A percentile compares a stretch with the other conserved stretches of the same genome.
Evolutionary conservation across 2,113 vertebrate species (phyloP).

Genomic region (Fulica atra): DNA sequence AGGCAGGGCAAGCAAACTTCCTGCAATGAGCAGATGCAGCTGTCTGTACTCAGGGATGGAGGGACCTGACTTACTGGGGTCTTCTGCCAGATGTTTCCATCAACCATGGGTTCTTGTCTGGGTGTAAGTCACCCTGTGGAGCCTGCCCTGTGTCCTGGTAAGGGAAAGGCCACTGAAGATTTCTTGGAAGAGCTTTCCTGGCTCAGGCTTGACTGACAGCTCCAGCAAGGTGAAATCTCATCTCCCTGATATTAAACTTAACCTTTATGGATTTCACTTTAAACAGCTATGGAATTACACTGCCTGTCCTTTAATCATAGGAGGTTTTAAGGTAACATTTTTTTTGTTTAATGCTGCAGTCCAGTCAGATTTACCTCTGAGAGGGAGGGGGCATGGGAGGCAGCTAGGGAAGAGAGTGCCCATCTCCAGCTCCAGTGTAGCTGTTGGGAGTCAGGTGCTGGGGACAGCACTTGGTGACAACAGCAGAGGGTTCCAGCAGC

Average conservation of each 20-base stretch:
- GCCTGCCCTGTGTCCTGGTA: fast-evolving
- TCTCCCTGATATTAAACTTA: constrained; percentile 24
- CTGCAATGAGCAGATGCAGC: background rate
- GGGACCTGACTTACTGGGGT: background rate
- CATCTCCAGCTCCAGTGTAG: background rate
- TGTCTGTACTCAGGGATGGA: background rate
- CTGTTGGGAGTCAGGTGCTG: background rate
- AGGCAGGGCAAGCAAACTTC: background rate
- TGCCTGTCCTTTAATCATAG: background rate
- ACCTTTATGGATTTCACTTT: constrained; percentile 22
- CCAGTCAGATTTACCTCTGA: background rate
- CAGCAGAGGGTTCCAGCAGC: background rate
- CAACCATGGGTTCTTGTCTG: fast-evolving
- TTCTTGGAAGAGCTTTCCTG: background rate
- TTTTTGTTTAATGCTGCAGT: constrained; percentile 2
- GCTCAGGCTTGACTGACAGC: background rate
- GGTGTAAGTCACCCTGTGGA: background rate
- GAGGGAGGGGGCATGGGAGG: background rate
- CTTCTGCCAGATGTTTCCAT: background rate
- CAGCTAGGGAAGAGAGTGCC: background rate
- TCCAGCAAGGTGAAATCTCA: background rate
- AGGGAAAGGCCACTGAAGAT: fast-evolving
- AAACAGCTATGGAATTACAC: background rate
- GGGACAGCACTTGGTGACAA: background rate
- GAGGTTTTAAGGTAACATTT: background rate